Percentiles rank a stretch among this genome's conserved stretches.
phyloP scores from a whole-genome alignment of 2,113 vertebrate species.

The Trochalopteron elliotii region DNA sequence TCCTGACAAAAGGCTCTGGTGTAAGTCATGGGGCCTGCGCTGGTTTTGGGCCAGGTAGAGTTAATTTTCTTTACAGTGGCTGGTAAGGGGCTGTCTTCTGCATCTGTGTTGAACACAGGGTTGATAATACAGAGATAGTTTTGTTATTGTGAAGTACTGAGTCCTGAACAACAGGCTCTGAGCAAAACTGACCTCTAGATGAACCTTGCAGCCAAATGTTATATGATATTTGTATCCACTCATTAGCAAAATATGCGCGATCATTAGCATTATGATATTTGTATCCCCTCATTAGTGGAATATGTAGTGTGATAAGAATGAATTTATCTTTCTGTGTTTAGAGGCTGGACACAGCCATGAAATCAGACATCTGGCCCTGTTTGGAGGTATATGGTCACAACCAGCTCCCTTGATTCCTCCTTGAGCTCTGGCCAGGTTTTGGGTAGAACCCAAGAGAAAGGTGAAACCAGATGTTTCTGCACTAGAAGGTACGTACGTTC shows the following conservation, averaged over 20 bases:
- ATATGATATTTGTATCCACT: not conserved
- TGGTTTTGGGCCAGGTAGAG: not conserved
- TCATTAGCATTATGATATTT: not conserved
- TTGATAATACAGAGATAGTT: not conserved
- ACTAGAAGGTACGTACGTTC: not conserved
- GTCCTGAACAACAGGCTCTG: not conserved
- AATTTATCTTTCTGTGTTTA: not conserved
- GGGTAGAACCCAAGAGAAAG: not conserved
- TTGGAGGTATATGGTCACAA: not conserved
- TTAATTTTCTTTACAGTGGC: not conserved
- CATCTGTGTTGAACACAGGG: not conserved
- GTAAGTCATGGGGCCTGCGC: not conserved
- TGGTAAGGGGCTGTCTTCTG: not conserved
- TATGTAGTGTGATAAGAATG: not conserved
- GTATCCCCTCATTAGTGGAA: not conserved
- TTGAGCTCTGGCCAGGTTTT: not conserved
- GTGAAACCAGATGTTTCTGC: not conserved
- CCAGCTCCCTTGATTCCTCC: not conserved
- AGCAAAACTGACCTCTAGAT: not conserved
- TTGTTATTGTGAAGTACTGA: not conserved
- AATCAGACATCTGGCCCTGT: not conserved
- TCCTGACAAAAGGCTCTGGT: not conserved
- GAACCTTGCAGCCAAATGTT: not conserved
- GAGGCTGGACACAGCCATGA: not conserved
- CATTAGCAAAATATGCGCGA: not conserved